phyloP scores from a whole-genome alignment of 1,140 invertebrate genomes.

The Hydropsyche tenuis region DNA sequence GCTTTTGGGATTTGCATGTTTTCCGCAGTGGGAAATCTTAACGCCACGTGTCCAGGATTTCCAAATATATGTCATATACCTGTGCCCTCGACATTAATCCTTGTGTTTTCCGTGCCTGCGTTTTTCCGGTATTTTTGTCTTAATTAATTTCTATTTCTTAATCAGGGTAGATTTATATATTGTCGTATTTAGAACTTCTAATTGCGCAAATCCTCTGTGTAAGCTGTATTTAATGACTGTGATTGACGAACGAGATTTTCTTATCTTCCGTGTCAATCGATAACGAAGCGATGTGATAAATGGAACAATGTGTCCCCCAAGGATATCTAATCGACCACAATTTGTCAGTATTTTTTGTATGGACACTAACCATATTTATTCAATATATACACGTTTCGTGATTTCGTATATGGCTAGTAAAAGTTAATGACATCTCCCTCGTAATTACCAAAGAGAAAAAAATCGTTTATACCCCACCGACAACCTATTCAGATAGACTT shows the following conservation, averaged over 20 bases:
- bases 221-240: background rate
- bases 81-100: background rate
- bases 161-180: too few relatives aligned
- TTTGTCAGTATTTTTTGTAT: background rate
- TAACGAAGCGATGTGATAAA: background rate
- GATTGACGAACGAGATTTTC: conserved; percentile 8
- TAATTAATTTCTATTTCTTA: too few relatives aligned
- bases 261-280: background rate
- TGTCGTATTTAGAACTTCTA: too few relatives aligned
- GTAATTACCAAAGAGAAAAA: background rate
- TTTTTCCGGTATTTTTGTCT: too few relatives aligned
- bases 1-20: conserved; percentile 8
- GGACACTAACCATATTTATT: too few relatives aligned
- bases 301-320: background rate
- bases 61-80: background rate
- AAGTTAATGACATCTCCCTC: background rate
- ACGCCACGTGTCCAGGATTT: background rate
- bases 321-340: background rate
- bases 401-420: too few relatives aligned
- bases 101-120: too few relatives aligned
- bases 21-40: background rate
- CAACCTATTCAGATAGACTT: too few relatives aligned
- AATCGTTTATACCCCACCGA: too few relatives aligned
- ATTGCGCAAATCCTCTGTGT: too few relatives aligned
- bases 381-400: too few relatives aligned